A percentile compares a stretch with the other conserved stretches of the same genome.
These are phyloP conservation scores for Ruditapes philippinarum DNA, from an alignment of 1,140 invertebrate genomes.

Conservation along the genomic window DNA sequence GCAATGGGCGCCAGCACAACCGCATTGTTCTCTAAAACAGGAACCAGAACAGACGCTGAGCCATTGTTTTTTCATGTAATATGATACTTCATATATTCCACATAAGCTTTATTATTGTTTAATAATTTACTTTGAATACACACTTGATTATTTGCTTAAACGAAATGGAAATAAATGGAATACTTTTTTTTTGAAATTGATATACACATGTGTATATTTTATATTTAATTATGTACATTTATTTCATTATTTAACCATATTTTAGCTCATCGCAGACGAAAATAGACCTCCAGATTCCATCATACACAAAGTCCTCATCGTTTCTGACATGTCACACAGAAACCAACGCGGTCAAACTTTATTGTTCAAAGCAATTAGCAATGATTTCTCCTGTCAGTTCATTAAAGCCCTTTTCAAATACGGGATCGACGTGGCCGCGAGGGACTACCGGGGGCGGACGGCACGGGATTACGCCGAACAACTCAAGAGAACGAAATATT, in stretches of 20 bases:
- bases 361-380: constrained; percentile 67
- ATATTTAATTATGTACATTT: no score
- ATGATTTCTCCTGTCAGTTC: constrained; percentile 49
- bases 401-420: constrained; percentile 68
- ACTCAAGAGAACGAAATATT: constrained; percentile 62
- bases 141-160: no score
- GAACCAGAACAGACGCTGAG: constrained; percentile 7
- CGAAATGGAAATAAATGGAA: no score
- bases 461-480: constrained; percentile 66
- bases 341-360: constrained; percentile 67
- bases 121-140: no score
- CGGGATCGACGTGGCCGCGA: constrained; percentile 62
- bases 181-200: no score
- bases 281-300: constrained; percentile 46
- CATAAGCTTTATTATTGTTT: no score
- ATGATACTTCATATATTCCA: no score
- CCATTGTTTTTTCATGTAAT: constrained; percentile 73
- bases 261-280: constrained; percentile 46
- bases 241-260: not conserved
- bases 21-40: constrained; percentile 53
- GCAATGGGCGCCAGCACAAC: constrained; percentile 30
- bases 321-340: constrained; percentile 57
- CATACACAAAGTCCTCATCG: constrained; percentile 60
- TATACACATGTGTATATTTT: no score
- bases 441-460: constrained; percentile 67